phyloP scores from a whole-genome alignment of 2,888 invertebrate genomes.

The Andrena minutula region DNA sequence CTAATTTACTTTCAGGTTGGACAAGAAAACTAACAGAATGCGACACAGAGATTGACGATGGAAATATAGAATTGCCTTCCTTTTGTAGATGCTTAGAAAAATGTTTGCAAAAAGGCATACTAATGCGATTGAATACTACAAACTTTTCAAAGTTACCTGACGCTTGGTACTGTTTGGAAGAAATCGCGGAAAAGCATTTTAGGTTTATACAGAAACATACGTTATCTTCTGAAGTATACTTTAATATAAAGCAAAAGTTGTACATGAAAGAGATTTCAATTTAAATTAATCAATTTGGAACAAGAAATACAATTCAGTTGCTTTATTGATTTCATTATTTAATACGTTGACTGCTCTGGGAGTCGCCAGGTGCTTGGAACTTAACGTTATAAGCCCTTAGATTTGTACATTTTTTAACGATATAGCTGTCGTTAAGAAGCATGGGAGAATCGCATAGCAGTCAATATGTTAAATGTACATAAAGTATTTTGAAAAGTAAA shows the following conservation, averaged over 20 bases:
- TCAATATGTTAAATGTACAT: background rate
- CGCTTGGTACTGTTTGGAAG: conserved; percentile 87
- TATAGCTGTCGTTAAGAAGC: too few species aligned
- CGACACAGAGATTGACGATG: conserved; percentile 84
- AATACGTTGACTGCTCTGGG: background rate
- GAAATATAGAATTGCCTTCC: conserved; percentile 84
- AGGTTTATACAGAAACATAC: conserved; percentile 61
- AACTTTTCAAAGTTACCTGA: conserved; percentile 85
- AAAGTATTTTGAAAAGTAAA: conserved; percentile 9
- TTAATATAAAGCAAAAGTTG: background rate
- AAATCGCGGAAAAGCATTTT: conserved; percentile 82
- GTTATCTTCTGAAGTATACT: conserved; percentile 14
- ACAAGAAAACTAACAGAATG: conserved; percentile 83
- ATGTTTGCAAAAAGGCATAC: conserved; percentile 87
- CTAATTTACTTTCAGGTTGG: conserved; percentile 79
- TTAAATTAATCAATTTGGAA: background rate
- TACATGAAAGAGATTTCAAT: background rate
- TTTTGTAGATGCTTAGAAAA: conserved; percentile 87
- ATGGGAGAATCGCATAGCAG: too few species aligned
- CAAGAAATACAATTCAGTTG: background rate
- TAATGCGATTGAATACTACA: conserved; percentile 82
- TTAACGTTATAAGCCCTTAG: too few species aligned
- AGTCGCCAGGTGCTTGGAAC: too few species aligned
- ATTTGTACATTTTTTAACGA: too few species aligned
- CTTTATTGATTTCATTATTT: conserved; percentile 2